A percentile compares a stretch with the other conserved stretches of the same genome.
Conservation (phyloP, 1,140 invertebrate species). For the Ectropis grisescens region DNA sequence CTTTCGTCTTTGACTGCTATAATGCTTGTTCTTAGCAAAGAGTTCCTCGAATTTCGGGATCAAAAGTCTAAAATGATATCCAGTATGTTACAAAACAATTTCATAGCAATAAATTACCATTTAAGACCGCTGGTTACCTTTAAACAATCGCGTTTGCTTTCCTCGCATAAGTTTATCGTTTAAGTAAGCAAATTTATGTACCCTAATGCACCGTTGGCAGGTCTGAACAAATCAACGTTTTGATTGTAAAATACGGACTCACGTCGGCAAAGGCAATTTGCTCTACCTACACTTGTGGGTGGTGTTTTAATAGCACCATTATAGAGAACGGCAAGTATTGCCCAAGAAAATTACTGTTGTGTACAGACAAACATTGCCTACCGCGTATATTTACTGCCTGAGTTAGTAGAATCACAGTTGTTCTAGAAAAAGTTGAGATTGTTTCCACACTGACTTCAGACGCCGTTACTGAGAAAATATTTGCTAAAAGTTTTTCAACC, state of each 20-base stretch:
- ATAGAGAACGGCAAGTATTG: constrained; percentile 52
- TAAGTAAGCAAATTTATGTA: constrained; percentile 58
- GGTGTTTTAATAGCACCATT: constrained; percentile 61
- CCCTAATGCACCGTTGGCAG: constrained; percentile 55
- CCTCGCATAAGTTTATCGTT: constrained; percentile 43
- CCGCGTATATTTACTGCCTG: too few relatives aligned
- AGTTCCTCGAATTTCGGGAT: constrained; percentile 19
- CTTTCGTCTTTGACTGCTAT: constrained; percentile 50
- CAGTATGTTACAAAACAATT: too few relatives aligned
- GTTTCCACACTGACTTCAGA: too few relatives aligned
- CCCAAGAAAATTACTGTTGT: constrained; percentile 44
- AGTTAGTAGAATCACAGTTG: too few relatives aligned
- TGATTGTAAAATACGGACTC: constrained; percentile 60
- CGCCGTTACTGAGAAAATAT: too few relatives aligned
- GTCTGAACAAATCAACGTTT: constrained; percentile 55
- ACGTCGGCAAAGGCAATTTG: constrained; percentile 60
- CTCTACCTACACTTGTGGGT: constrained; percentile 55
- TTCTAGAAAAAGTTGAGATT: too few relatives aligned
- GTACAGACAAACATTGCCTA: too few relatives aligned
- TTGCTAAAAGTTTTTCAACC: too few relatives aligned
- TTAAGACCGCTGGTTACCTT: constrained; percentile 22
- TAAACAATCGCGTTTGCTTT: constrained; percentile 44
- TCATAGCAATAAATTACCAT: constrained; percentile 34
- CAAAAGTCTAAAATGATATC: constrained; percentile 5
- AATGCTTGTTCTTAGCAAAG: constrained; percentile 37